phyloP scores from a whole-genome alignment of 2,797 vertebrate species.

The Taeniopygia guttata region DNA sequence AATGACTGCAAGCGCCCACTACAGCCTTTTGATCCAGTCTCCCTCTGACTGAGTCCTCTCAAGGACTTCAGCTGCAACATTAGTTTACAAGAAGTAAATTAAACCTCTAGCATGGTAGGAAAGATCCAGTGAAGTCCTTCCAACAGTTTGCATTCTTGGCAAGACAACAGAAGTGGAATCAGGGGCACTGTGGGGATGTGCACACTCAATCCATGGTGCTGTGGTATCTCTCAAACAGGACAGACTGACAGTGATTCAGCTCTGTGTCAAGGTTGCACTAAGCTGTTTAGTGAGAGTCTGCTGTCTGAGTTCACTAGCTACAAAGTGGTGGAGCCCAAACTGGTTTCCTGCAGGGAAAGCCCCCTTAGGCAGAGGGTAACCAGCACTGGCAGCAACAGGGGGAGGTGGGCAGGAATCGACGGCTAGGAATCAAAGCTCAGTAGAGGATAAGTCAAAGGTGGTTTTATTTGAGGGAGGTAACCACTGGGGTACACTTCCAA shows the following conservation, averaged over 20 bases:
- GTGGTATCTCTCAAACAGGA: not conserved
- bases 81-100: not conserved
- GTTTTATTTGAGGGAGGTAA: not conserved
- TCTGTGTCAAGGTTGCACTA: not conserved
- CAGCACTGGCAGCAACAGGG: not conserved
- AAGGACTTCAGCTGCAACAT: not conserved
- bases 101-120: not conserved
- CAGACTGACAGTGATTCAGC: not conserved
- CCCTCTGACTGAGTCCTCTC: not conserved
- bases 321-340: not conserved
- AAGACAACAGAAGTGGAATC: not conserved
- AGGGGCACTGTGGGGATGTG: not conserved
- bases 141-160: not conserved
- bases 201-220: not conserved
- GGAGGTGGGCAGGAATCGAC: fast-evolving
- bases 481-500: not conserved
- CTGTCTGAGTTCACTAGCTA: not conserved
- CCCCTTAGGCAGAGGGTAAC: not conserved
- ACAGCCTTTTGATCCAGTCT: not conserved
- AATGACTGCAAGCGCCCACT: not conserved
- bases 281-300: not conserved
- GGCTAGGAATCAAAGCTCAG: not conserved
- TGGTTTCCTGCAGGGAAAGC: not conserved
- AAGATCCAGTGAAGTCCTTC: not conserved
- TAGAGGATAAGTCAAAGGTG: not conserved